Percentiles rank a stretch among this genome's conserved stretches.
Evolutionary conservation across 2,888 invertebrate genomes (phyloP).

Genomic region (Aphidius colemani): DNA sequence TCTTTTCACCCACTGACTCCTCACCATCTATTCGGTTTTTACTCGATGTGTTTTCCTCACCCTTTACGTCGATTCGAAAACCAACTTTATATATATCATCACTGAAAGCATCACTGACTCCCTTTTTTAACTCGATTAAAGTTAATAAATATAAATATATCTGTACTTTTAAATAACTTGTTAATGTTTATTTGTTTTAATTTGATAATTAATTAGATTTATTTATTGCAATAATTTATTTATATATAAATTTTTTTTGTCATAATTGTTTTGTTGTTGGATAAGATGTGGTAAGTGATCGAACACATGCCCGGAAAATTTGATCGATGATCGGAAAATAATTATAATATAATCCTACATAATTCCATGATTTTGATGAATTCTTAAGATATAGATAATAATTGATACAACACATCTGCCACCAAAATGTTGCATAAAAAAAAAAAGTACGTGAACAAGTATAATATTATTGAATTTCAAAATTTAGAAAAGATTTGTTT

Average conservation of each 20-base stretch:
- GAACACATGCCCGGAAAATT: constrained; percentile 32
- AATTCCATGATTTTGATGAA: constrained; percentile 46
- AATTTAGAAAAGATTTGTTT: constrained; percentile 1
- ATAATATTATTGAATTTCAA: constrained; percentile 9
- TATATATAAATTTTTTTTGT: not conserved
- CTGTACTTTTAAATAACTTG: constrained; percentile 19
- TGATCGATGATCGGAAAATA: constrained; percentile 49
- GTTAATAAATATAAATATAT: constrained; percentile 20
- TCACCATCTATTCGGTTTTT: constrained; percentile 30
- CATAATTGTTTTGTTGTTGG: not conserved
- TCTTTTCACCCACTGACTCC: constrained; percentile 10
- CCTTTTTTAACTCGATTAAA: not conserved
- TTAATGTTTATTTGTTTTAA: too few relatives aligned
- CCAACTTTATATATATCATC: constrained; percentile 24
- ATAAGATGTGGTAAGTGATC: constrained; percentile 26
- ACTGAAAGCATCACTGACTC: constrained; percentile 5
- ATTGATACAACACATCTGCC: constrained; percentile 39
- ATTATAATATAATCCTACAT: constrained; percentile 47
- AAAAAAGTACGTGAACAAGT: not conserved
- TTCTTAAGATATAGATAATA: constrained; percentile 36
- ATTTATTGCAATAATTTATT: not conserved
- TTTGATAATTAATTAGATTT: too few relatives aligned
- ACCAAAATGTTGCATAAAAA: constrained; percentile 10
- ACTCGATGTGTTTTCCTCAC: constrained; percentile 26
- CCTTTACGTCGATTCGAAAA: constrained; percentile 33